A percentile compares a stretch with the other conserved stretches of the same genome.
These are phyloP conservation scores for Electrophaes corylata DNA, from an alignment of 2,888 invertebrate genomes.

Conservation along the genomic window DNA sequence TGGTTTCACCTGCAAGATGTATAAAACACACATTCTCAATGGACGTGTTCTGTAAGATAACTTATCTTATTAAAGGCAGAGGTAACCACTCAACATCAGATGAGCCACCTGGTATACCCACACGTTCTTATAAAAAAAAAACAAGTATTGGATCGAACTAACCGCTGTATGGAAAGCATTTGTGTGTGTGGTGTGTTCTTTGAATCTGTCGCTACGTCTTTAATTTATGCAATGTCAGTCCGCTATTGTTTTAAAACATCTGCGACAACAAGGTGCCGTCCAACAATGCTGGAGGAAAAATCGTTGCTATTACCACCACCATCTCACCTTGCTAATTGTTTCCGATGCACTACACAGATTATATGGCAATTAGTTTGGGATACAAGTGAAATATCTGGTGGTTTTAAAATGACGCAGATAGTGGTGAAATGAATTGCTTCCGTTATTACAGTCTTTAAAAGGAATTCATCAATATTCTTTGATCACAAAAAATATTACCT, in stretches of 20 bases:
- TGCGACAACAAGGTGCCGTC: slow-evolving; percentile 59
- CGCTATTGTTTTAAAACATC: slow-evolving; percentile 53
- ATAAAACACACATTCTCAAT: too few species aligned
- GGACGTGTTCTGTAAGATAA: too few species aligned
- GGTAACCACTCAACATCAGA: too few species aligned
- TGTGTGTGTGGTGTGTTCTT: background rate
- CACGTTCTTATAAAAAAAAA: too few species aligned
- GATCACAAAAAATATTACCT: background rate
- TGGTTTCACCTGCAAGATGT: too few species aligned
- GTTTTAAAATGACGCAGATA: slow-evolving; percentile 21
- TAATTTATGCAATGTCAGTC: slow-evolving; percentile 14
- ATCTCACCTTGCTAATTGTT: slow-evolving; percentile 79
- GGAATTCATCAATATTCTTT: background rate
- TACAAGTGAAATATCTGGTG: slow-evolving; percentile 13
- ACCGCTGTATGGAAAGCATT: background rate
- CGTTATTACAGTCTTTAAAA: slow-evolving; percentile 1
- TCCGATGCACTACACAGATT: slow-evolving; percentile 49
- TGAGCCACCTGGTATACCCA: too few species aligned
- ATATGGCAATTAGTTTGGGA: slow-evolving; percentile 9
- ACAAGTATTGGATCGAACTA: too few species aligned
- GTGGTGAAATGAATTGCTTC: slow-evolving; percentile 19
- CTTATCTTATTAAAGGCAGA: too few species aligned
- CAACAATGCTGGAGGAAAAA: slow-evolving; percentile 51
- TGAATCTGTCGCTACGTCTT: slow-evolving; percentile 32
- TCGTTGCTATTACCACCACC: slow-evolving; percentile 51